phyloP scores from a whole-genome alignment of 30 jellyfish, hydroid and myxozoan genomes.

The Nemopilema nomurai region DNA sequence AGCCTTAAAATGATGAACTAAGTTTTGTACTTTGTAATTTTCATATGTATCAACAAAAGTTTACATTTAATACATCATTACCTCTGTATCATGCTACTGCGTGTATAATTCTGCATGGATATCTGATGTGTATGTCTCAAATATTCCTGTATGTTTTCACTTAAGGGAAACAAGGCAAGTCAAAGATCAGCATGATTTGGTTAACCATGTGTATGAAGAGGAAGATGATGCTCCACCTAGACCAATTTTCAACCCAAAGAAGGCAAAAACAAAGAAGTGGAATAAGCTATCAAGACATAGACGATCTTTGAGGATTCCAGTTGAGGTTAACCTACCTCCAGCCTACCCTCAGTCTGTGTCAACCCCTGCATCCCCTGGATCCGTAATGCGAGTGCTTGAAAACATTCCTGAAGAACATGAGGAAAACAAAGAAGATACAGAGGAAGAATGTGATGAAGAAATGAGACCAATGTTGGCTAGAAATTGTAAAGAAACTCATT shows the following conservation, averaged over 20 bases:
- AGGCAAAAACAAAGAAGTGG: constrained; percentile 63
- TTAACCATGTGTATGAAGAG: constrained; percentile 68
- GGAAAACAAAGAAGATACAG: constrained; percentile 65
- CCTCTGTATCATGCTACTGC: no score
- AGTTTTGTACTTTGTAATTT: no score
- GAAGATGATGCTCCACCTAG: constrained; percentile 78
- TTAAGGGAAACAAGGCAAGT: constrained; percentile 33
- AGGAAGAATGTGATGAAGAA: constrained; percentile 63
- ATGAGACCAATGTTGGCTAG: constrained; percentile 54
- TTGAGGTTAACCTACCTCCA: constrained; percentile 73
- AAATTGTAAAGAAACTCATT: not conserved
- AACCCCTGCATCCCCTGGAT: constrained; percentile 75
- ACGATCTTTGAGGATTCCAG: constrained; percentile 43
- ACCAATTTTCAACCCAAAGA: constrained; percentile 86
- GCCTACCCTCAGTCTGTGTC: constrained; percentile 55
- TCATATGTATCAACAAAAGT: no score
- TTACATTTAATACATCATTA: no score
- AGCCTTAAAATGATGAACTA: no score
- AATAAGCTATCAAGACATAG: constrained; percentile 60
- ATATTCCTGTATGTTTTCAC: not conserved
- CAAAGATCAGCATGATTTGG: constrained; percentile 58
- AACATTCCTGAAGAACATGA: constrained; percentile 89
- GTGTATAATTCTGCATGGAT: no score
- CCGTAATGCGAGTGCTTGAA: constrained; percentile 68
- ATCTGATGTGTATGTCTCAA: no score